phyloP scores from a whole-genome alignment of 1,140 invertebrate species.

The Eciton burchellii region DNA sequence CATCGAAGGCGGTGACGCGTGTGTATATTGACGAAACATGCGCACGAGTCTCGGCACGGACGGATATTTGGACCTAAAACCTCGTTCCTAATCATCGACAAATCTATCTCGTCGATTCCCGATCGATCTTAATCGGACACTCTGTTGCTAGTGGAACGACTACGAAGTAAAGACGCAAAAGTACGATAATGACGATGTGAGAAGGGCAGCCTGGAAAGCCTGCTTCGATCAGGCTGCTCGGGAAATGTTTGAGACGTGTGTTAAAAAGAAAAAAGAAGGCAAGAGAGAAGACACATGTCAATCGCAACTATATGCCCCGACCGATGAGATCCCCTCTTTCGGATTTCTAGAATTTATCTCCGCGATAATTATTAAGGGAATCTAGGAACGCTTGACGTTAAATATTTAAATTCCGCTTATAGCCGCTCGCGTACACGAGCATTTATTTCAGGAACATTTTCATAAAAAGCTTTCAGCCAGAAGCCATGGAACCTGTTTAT shows the following conservation, averaged over 20 bases:
- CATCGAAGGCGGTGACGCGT: constrained; percentile 22
- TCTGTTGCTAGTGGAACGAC: background rate
- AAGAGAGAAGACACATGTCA: background rate
- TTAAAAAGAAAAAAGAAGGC: too few species aligned
- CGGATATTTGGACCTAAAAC: background rate
- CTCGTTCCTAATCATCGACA: background rate
- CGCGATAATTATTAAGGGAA: background rate
- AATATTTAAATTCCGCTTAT: constrained; percentile 25
- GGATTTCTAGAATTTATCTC: background rate
- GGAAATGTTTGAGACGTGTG: background rate
- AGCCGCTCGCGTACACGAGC: background rate
- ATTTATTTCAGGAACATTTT: constrained; percentile 18
- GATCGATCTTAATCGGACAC: background rate
- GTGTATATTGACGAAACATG: background rate
- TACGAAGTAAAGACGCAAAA: background rate
- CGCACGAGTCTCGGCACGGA: background rate
- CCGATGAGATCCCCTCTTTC: too few species aligned
- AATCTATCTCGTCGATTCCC: background rate
- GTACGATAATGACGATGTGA: background rate
- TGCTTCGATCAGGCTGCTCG: background rate
- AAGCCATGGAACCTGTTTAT: constrained; percentile 27
- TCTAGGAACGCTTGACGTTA: constrained; percentile 7
- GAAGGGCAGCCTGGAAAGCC: background rate
- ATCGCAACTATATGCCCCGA: too few species aligned
- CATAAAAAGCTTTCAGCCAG: constrained; percentile 20